Percentiles rank a stretch among this genome's conserved stretches.
Evolutionary conservation across 2,113 vertebrate genomes (phyloP).

Genomic region (Anguilla japonica): DNA sequence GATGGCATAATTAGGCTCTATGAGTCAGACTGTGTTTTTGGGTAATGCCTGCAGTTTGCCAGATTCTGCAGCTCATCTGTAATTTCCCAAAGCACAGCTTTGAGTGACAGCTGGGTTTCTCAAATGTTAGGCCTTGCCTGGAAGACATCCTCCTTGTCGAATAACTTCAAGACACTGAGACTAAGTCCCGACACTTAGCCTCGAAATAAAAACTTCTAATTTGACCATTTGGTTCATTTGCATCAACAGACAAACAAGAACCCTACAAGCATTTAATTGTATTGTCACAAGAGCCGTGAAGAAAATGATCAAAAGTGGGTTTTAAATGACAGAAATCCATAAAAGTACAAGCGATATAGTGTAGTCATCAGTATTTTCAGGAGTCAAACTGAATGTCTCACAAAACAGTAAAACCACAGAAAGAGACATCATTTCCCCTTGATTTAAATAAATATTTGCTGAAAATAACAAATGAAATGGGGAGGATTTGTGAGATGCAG

Average conservation of each 20-base stretch:
- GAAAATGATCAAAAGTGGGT: not conserved
- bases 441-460: no score
- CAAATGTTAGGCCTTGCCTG: constrained; percentile 38
- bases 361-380: not conserved
- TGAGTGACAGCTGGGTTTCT: constrained; percentile 32
- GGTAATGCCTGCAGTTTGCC: constrained; percentile 13
- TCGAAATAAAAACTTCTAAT: constrained; percentile 5
- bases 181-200: constrained; percentile 41
- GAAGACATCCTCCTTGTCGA: constrained; percentile 49
- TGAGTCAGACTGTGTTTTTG: constrained; percentile 8
- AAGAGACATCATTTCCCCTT: no score
- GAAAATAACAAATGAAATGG: not conserved
- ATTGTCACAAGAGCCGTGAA: not conserved
- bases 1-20: not conserved
- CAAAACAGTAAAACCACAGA: no score
- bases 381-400: not conserved
- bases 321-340: not conserved
- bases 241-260: not conserved
- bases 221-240: not conserved
- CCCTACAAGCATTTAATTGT: not conserved
- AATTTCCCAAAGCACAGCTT: not conserved
- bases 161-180: constrained; percentile 19
- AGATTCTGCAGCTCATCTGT: not conserved
- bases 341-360: not conserved
- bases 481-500: not conserved